Evolutionary conservation across 2,888 invertebrate genomes (phyloP).

Genomic region (Leptinotarsa rubiginosa): DNA sequence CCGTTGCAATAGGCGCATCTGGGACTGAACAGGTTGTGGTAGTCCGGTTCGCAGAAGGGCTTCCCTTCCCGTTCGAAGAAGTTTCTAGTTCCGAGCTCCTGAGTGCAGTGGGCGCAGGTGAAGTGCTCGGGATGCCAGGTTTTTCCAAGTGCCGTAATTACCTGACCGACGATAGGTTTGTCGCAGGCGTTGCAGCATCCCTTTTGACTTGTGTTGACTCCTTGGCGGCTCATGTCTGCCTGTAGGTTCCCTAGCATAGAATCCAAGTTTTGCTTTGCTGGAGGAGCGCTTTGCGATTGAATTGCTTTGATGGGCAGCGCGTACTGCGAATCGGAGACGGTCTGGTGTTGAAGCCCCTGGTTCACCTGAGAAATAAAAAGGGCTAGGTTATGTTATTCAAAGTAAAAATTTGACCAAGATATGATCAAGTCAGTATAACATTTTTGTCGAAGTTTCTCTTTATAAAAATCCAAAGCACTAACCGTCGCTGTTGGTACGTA

Average conservation of each 20-base stretch:
- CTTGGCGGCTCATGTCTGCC: slow-evolving; percentile 98
- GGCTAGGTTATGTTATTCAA: not conserved
- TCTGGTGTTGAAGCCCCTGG: slow-evolving; percentile 74
- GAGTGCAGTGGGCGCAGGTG: slow-evolving; percentile 96
- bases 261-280: slow-evolving; percentile 69
- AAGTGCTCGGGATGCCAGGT: slow-evolving; percentile 99
- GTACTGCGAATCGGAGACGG: slow-evolving; percentile 77
- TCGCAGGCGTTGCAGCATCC: slow-evolving; percentile 99
- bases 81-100: slow-evolving; percentile 96
- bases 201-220: slow-evolving; percentile 98
- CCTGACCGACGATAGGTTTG: slow-evolving; percentile 98
- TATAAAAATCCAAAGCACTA: slow-evolving; percentile 31
- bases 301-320: slow-evolving; percentile 73
- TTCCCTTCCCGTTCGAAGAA: slow-evolving; percentile 98
- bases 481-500: slow-evolving; percentile 40
- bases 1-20: slow-evolving; percentile 99
- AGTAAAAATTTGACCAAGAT: not conserved
- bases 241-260: slow-evolving; percentile 93
- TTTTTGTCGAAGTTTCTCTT: not conserved
- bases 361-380: slow-evolving; percentile 69
- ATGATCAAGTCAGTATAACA: not conserved
- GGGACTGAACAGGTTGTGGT: slow-evolving; percentile 98
- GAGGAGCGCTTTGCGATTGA: slow-evolving; percentile 59
- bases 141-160: slow-evolving; percentile 96
- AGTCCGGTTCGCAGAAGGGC: slow-evolving; percentile 98